Evolutionary conservation across 2,113 vertebrate genomes (phyloP), one percentile per base, ranked within the genome.

Genomic region (Enhydra lutris): DNA sequence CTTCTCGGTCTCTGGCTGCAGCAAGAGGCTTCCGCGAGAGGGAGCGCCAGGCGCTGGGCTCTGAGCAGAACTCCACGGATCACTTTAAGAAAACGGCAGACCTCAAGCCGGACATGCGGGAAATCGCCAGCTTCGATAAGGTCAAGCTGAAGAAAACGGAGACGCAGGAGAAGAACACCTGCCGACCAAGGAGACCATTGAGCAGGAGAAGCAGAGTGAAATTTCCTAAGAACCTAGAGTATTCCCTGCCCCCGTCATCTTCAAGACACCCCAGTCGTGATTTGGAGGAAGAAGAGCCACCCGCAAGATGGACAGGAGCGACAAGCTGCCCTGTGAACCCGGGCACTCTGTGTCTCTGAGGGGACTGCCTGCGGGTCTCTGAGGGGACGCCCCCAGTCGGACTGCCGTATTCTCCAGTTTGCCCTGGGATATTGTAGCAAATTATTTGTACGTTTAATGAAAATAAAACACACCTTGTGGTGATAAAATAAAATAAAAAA

Each of bases 81-180:
- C 67, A 82, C 89, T 88, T 45, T 55, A 76, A 95, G 92, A 97
- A 97, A 96, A 99, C 99, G 98, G 98, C 98, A 98, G 99, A 99
- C 98, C 47, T 50, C 47, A 99, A 99, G 92, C 98, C 98, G 21
- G 98, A 98, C 96, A 98, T 99, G 97, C 98, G 96, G 71, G 98
- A 99, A 90, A 98, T 99, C 96, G 97, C 95, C 91, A 97, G 97
- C n/a, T 99, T 99, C 96, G 98, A 99, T 84, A 98, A 98, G 96
- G 97, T 97, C 95, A 98, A 98, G 91, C 98, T 98, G 97, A 99
- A 98, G 97, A 99, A 99, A 67, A 99, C 98, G 0, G 98, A 98
- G 97, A 99, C 98, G 61, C 97, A 98, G 94, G 99, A 99, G 93
- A 99, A 99, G 93, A 99, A 99, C 95, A 98, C 98, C 98, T 99